Percentiles rank a stretch among this genome's conserved stretches.
Conservation (phyloP, 2,113 vertebrate species). For the Cnemophilus loriae region DNA sequence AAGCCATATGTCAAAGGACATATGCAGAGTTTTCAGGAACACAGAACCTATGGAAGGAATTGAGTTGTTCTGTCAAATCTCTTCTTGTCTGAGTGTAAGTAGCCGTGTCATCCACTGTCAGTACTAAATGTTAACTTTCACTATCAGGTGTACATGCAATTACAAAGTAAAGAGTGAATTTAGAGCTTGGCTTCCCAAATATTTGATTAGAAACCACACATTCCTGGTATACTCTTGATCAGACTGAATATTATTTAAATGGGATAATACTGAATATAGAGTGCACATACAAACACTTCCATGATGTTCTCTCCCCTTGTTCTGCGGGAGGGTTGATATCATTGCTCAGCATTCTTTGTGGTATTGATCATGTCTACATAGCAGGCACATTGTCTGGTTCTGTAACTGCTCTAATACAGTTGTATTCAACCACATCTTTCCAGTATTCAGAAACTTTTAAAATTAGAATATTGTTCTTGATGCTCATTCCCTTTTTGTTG, state of each 20-base stretch:
- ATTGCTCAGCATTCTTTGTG: background rate
- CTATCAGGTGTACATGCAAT: background rate
- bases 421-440: background rate
- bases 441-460: background rate
- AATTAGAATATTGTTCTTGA: background rate
- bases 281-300: background rate
- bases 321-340: background rate
- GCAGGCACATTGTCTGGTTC: background rate
- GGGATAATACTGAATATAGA: background rate
- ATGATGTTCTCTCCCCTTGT: background rate
- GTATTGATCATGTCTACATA: background rate
- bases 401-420: background rate
- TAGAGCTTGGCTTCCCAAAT: background rate
- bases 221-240: background rate
- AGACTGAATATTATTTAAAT: background rate
- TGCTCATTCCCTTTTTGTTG: background rate
- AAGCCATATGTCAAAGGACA: background rate
- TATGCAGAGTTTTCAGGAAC: background rate
- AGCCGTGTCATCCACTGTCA: background rate
- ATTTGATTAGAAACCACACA: fast-evolving
- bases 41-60: background rate
- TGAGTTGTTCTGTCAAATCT: background rate
- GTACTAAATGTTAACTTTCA: background rate
- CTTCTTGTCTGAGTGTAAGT: background rate
- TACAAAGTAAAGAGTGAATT: background rate